A percentile compares a stretch with the other conserved stretches of the same genome.
Evolutionary conservation across 2,888 invertebrate species (phyloP).

Genomic region (Tiphia femorata): DNA sequence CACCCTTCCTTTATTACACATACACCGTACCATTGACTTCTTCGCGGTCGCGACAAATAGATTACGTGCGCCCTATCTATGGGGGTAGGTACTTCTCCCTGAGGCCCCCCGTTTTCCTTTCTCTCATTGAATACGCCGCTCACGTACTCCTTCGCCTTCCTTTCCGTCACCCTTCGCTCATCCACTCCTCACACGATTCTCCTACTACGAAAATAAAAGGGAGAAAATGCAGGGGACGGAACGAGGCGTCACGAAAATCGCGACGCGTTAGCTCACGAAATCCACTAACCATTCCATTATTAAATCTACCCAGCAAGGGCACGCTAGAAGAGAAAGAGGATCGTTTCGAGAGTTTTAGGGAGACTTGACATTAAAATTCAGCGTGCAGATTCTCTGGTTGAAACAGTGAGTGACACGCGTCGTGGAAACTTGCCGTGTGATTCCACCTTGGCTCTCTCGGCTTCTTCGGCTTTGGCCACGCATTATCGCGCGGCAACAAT

Average conservation of each 20-base stretch:
- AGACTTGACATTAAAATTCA: not conserved
- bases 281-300: constrained; percentile 67
- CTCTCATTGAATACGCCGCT: constrained; percentile 61
- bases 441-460: no score
- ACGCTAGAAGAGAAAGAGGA: no score
- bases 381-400: not conserved
- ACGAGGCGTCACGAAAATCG: constrained; percentile 59
- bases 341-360: no score
- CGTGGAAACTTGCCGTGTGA: not conserved
- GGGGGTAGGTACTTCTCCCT: constrained; percentile 43
- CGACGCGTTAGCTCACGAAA: constrained; percentile 63
- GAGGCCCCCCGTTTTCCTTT: constrained; percentile 33
- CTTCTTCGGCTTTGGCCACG: no score
- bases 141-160: constrained; percentile 67
- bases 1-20: no score
- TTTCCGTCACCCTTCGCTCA: constrained; percentile 54
- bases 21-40: no score
- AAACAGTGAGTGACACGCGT: not conserved
- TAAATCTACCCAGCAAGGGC: constrained; percentile 67
- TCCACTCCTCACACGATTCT: constrained; percentile 25
- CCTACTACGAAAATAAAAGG: no score
- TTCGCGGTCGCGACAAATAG: constrained; percentile 68
- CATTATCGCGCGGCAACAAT: no score
- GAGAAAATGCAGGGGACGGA: no score
- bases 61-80: constrained; percentile 68